Base-by-base conservation (phyloP, 2,888 invertebrate species). In the Agriopis leucophaearia region DNA sequence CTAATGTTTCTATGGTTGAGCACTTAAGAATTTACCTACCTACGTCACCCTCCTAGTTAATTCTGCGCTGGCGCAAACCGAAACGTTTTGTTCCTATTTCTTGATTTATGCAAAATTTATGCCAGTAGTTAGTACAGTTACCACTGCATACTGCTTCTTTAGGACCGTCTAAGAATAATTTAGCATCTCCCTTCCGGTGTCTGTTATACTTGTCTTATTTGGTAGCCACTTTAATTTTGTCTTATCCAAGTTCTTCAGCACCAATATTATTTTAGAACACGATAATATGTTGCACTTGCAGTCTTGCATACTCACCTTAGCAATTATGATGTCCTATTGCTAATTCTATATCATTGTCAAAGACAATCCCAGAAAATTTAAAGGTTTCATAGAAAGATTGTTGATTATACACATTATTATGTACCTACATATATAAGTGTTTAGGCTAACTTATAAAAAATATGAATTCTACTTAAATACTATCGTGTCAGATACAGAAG, bases 71-170 rank as follows among this genome's bases (percentile, higher is more conserved):
- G 45, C 27, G 18, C 47, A 52, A 38, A 52, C 58, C 45, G 27
- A 35, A 61, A 61, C 56, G 77, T 77, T 81, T 77, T 80, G 77
- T 78, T 76, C 72, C 72, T 76, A 81, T 82, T 79, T 81, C 78
- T 79, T 83, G 78, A 85, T 82, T 83, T 82, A 81, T 76, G 75
- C 68, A 57, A 60, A 62, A 71, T 78, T 75, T 77, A 79, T 74
- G 75, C 72, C 75, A 66, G 74, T 72, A 72, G 38, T 64, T 70
- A 71, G 27, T 42, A 50, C 61, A 57, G 51, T 66, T 66, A 48
- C 55, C 36, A 42, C 40, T 40, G 50, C 57, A 66, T 62, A 61
- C 38, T 57, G 54, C 60, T 48, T 15, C 62, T 47, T 68, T 64
- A 64, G 51, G 45, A 15, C 40, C 36, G 18, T 56, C 64, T 16